A percentile compares a stretch with the other conserved stretches of the same genome.
phyloP scores from a whole-genome alignment of 2,888 invertebrate genomes.

The Venusia cambrica region DNA sequence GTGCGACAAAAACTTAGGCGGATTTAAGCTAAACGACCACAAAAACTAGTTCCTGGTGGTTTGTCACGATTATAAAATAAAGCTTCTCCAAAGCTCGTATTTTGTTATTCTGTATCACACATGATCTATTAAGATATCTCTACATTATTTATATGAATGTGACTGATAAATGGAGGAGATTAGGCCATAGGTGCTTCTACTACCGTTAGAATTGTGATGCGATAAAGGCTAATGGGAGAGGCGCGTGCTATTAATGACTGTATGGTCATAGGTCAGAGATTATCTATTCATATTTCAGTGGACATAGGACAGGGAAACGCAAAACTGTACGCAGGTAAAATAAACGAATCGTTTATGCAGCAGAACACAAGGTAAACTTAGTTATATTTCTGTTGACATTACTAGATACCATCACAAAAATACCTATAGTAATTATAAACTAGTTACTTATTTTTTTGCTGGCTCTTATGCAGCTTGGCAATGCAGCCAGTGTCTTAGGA shows the following conservation, averaged over 20 bases:
- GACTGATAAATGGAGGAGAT: slow-evolving; percentile 62
- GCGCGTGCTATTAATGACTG: slow-evolving; percentile 26
- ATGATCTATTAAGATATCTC: slow-evolving; percentile 14
- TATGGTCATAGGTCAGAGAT: slow-evolving; percentile 18
- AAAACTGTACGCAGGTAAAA: no score
- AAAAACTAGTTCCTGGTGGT: slow-evolving; percentile 15
- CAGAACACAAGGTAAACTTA: no score
- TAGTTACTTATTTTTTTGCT: no score
- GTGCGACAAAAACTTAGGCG: slow-evolving; percentile 16
- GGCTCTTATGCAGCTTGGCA: no score
- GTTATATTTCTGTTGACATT: no score
- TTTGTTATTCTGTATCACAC: slow-evolving; percentile 10
- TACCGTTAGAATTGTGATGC: slow-evolving; percentile 39
- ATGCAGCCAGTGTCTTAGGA: no score
- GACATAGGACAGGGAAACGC: no score
- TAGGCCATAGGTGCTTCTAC: slow-evolving; percentile 59
- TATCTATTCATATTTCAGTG: slow-evolving; percentile 2
- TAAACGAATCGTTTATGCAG: no score
- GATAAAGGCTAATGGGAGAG: slow-evolving; percentile 23
- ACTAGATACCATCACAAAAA: no score
- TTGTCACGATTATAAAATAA: slow-evolving; percentile 21
- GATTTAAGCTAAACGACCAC: no score
- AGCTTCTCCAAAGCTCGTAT: slow-evolving; percentile 17
- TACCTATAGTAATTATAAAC: no score
- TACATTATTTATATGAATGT: slow-evolving; percentile 36